Base-by-base conservation (phyloP, 2,888 invertebrate genomes). In the Agrotis ipsilon region DNA sequence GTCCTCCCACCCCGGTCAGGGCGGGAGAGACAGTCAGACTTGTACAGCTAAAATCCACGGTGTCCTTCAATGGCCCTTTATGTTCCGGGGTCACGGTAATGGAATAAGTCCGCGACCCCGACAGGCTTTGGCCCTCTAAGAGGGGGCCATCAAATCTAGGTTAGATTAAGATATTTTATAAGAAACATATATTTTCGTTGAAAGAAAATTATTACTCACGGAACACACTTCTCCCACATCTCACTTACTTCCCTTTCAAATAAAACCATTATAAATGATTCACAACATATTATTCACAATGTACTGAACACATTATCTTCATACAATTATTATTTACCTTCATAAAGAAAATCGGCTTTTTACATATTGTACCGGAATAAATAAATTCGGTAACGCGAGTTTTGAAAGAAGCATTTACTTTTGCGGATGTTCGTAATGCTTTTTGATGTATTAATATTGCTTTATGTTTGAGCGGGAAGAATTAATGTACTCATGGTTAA, bases 361-460 rank as follows among this genome's bases (percentile, higher is more conserved):
- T 32, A 45, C 24, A 51, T 64, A 43, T 48, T 60, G 51, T 27
- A 27, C n/a, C 48, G 63, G 55, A 78, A 81, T 68, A 64, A 59
- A 68, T 39, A 46, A 39, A 57, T 72, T 55, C 54, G 16, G 52
- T 48, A 69, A 59, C 19, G 45, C 24, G 54, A 46, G 27, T 13
- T 55, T 69, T 61, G 24, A 58, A 69, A 39, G 45, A 48, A 5
- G 32, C 16, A 13, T 18, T 21, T 61, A 55, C n/a, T 55, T 45
- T 65, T 45, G 14, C 14, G 52, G 16, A 9, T 46, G 2, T 43
- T 39, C 39, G 9, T 39, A 39, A 16, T 68, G 70, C 21, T 46
- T 55, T 74, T 81, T 81, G 73, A 80, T 66, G 52, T 72, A 58
- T 64, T 69, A 39, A 73, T 73, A 59, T 78, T 78, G 48, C 54